Evolutionary conservation across 2,888 invertebrate genomes (phyloP).

Genomic region (Cancer borealis): DNA sequence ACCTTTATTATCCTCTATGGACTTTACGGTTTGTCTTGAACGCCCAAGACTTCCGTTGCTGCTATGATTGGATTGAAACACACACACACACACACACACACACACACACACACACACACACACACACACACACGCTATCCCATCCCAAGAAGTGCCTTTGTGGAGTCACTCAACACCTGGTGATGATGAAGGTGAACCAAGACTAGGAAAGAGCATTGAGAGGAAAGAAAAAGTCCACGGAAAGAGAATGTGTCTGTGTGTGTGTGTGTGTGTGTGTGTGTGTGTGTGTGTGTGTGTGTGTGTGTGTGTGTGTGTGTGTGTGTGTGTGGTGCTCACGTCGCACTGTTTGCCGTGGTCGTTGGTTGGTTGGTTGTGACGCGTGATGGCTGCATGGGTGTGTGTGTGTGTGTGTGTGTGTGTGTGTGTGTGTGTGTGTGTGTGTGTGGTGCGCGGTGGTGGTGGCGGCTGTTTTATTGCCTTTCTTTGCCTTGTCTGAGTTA

Average conservation of each 20-base stretch:
- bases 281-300: constrained; percentile 49
- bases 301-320: constrained; percentile 45
- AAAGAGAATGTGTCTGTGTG: not conserved
- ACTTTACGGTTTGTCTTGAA: not conserved
- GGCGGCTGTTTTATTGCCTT: not conserved
- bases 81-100: not conserved
- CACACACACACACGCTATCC: not conserved
- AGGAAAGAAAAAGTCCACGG: not conserved
- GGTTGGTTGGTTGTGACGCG: not conserved
- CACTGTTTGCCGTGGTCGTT: not conserved
- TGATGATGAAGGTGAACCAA: not conserved
- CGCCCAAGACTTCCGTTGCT: no score
- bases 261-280: constrained; percentile 30
- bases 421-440: not conserved
- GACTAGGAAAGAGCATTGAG: no score
- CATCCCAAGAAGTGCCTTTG: no score
- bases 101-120: constrained; percentile 7
- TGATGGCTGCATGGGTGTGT: not conserved
- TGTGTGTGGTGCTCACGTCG: not conserved
- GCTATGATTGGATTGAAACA: not conserved
- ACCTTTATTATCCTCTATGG: not conserved
- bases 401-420: not conserved
- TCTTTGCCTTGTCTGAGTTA: not conserved
- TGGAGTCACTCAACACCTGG: not conserved
- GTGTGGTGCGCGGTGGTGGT: not conserved